Base-by-base conservation (phyloP, 2,888 invertebrate species). In the Trachelus stipa region DNA sequence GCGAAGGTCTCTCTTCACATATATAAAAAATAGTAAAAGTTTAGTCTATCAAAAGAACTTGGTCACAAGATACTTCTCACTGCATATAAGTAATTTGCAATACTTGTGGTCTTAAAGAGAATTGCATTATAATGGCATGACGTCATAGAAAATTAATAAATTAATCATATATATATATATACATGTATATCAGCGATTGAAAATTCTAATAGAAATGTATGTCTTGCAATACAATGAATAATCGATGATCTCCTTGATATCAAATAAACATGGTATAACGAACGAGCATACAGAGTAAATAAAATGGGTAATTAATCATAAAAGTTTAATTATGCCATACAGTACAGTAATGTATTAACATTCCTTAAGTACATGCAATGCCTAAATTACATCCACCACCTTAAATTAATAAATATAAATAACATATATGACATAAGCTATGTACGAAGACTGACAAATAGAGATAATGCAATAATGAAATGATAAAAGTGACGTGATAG, bases 331-430 rank as follows among this genome's bases (percentile, higher is more conserved):
- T 81, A 84, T 86, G 84, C 85, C 85, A 88, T 83, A 80, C 87
- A 86, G 84, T 90, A 90, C 87, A 89, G 83, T 82, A 85, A 79
- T 87, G 83, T 87, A 88, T 88, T 86, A 89, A 90, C 90, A 90
- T 87, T 90, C 88, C 89, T 87, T 90, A 88, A 85, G 81, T 89
- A 90, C 87, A 90, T 90, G 88, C 87, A 88, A 82, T 80, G 82
- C 83, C 85, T 86, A 85, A 40, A 85, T 85, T 90, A 90, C 89
- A 90, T 84, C 86, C 87, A 87, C 86, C 87, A 88, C 86, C 88
- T 89, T 88, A 89, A 73, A 81, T 81, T 85, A 79, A 84, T 77
- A 81, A 85, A 84, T 84, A 82, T 82, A 81, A 73, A 79, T 79
- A 82, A 80, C 75, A 79, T 56, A 69, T 34, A 75, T 74, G 34